Percentiles rank a stretch among this genome's conserved stretches.
Evolutionary conservation across 2,797 vertebrate species (phyloP).

Genomic region (Antennarius maculatus): DNA sequence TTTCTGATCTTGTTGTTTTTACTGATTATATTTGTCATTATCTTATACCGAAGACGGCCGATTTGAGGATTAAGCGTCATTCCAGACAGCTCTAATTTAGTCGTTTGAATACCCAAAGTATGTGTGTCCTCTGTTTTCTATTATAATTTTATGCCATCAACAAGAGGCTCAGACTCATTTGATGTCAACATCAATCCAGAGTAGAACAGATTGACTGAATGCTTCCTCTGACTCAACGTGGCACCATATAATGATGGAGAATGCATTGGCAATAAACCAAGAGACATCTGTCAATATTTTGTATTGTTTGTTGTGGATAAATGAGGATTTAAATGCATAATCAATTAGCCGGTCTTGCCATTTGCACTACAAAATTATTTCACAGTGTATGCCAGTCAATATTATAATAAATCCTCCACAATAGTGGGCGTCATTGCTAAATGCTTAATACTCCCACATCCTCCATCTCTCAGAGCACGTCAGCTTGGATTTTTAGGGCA

Average conservation of each 20-base stretch:
- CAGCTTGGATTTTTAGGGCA: background rate
- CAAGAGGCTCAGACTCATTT: background rate
- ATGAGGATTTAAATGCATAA: conserved; percentile 47
- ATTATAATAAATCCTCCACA: conserved; percentile 29
- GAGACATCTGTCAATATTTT: conserved; percentile 34
- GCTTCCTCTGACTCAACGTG: conserved; percentile 9
- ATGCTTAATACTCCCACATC: conserved; percentile 19
- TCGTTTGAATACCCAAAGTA: background rate
- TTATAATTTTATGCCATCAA: conserved; percentile 8
- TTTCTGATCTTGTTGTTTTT: conserved; percentile 3
- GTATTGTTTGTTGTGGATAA: conserved; percentile 48
- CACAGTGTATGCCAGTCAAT: conserved; percentile 33
- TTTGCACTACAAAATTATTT: conserved; percentile 41
- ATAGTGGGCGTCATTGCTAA: conserved; percentile 4
- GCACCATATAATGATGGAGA: conserved; percentile 16
- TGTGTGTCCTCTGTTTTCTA: conserved; percentile 3
- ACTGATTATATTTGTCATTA: conserved; percentile 4
- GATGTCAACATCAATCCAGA: conserved; percentile 12
- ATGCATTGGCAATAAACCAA: conserved; percentile 17
- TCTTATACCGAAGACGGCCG: conserved; percentile 1
- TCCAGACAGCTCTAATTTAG: conserved; percentile 11
- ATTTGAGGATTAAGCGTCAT: background rate
- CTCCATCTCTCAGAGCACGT: conserved; percentile 7
- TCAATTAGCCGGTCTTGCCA: conserved; percentile 30
- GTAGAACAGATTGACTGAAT: conserved; percentile 4